These are phyloP conservation scores for Gymnoscelis rufifasciata DNA, from an alignment of 2,888 invertebrate species.

Conservation along the genomic window DNA sequence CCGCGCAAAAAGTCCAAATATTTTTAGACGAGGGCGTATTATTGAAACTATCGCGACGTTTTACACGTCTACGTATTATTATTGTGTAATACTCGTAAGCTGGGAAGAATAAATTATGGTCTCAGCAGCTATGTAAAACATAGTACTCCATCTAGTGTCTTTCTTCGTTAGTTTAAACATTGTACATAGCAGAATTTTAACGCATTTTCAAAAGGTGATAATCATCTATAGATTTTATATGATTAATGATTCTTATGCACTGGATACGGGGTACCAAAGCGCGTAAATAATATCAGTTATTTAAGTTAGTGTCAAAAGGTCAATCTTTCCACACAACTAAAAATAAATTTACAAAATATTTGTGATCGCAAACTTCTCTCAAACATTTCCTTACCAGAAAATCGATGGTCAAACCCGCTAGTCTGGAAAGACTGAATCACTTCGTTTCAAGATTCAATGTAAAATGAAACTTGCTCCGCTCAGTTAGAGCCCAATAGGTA, in stretches of 20 bases:
- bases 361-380: slow-evolving; percentile 14
- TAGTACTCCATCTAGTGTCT: too few relatives aligned
- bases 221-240: too few relatives aligned
- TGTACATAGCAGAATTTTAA: too few relatives aligned
- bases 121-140: too few relatives aligned
- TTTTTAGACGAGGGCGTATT: not conserved
- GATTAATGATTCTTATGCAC: too few relatives aligned
- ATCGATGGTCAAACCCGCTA: slow-evolving; percentile 31
- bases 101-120: not conserved
- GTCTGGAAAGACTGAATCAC: slow-evolving; percentile 22
- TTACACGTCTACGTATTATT: not conserved
- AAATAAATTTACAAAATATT: slow-evolving; percentile 4
- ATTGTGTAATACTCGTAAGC: not conserved
- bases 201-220: too few relatives aligned
- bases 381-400: slow-evolving; percentile 31
- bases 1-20: not conserved
- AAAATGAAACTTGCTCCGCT: not conserved
- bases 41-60: not conserved
- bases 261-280: too few relatives aligned
- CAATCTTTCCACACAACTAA: not conserved
- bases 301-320: slow-evolving; percentile 1
- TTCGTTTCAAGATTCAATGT: not conserved
- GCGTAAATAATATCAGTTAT: not conserved
- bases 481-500: not conserved
- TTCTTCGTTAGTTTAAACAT: too few relatives aligned